Conservation (phyloP, 2,888 invertebrate genomes). For the Thecophora atra region DNA sequence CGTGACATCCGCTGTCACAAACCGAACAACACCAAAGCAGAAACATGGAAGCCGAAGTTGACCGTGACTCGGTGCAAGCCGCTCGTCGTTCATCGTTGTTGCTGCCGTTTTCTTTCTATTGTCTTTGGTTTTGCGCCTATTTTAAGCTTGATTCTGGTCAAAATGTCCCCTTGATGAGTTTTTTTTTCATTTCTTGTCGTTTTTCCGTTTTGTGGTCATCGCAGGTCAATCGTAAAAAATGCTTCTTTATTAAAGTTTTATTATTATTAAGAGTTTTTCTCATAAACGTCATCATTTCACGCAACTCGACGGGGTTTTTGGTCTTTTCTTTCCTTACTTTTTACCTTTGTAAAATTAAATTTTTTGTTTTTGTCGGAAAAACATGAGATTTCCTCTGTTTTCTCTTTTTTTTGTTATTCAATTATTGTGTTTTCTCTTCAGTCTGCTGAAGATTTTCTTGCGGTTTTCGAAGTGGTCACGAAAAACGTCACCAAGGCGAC, state of each 20-base stretch:
- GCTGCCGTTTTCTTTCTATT: neutral
- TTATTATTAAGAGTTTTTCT: neutral
- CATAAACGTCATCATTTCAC: neutral
- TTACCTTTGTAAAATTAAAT: no score
- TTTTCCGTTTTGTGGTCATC: neutral
- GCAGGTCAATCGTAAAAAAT: no score
- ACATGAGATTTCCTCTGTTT: no score
- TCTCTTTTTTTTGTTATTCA: neutral
- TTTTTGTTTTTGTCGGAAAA: no score
- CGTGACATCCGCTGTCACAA: conserved; percentile 1
- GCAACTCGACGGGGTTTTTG: neutral
- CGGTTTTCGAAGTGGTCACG: neutral
- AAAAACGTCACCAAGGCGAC: neutral
- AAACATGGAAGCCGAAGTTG: neutral
- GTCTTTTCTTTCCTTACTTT: no score
- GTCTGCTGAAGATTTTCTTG: neutral
- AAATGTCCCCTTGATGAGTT: neutral
- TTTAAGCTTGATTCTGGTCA: neutral
- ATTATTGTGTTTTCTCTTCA: neutral
- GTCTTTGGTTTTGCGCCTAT: no score
- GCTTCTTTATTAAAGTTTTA: neutral
- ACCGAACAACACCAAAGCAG: no score
- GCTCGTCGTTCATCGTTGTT: neutral
- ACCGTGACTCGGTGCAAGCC: neutral
- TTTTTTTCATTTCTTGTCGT: neutral